Conservation (phyloP, 2,797 vertebrate species). For the Glossophaga mutica region DNA sequence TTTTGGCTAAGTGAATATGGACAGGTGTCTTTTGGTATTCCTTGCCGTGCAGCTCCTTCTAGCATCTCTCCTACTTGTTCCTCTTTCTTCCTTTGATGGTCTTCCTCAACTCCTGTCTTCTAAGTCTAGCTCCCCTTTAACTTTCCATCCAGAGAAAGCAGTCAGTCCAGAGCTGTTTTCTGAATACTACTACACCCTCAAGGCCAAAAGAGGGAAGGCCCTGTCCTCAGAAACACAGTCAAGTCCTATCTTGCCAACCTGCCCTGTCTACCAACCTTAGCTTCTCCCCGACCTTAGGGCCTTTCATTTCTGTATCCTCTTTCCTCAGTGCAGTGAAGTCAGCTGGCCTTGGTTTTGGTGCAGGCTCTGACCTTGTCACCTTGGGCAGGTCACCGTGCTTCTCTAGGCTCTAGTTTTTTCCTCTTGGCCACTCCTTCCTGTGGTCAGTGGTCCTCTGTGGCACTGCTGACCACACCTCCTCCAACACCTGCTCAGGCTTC, state of each 20-base stretch:
- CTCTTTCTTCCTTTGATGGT: background rate
- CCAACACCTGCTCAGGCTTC: background rate
- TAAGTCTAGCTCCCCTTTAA: background rate
- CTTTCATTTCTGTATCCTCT: background rate
- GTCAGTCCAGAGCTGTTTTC: background rate
- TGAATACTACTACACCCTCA: background rate
- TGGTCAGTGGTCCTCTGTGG: background rate
- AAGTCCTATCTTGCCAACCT: background rate
- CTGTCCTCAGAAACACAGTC: background rate
- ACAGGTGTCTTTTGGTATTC: background rate
- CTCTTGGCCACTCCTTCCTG: background rate
- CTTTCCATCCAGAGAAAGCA: background rate
- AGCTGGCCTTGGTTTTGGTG: background rate
- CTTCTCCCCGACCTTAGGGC: background rate
- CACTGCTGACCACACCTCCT: background rate
- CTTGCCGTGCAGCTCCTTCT: background rate
- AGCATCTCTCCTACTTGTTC: background rate
- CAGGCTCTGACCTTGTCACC: conserved; percentile 44
- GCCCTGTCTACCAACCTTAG: background rate
- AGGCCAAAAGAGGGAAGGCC: background rate
- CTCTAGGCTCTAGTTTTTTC: background rate
- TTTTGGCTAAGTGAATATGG: background rate
- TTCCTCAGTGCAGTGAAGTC: background rate
- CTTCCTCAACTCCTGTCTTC: background rate
- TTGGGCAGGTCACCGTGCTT: background rate